Evolutionary conservation across 2,888 invertebrate genomes (phyloP), one percentile per base, ranked within the genome.

Genomic region (Encarsia formosa): DNA sequence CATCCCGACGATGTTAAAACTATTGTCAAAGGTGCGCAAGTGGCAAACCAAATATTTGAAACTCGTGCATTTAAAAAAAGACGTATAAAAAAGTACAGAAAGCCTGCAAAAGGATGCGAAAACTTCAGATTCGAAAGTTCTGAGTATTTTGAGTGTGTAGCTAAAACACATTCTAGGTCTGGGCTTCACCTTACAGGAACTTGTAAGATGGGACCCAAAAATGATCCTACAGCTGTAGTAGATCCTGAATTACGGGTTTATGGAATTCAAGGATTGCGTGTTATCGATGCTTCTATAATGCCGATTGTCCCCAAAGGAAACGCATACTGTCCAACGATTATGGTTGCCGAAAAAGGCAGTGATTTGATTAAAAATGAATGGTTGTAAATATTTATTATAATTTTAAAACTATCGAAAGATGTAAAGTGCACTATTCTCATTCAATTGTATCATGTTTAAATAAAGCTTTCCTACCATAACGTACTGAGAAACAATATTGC

Each of bases 91-190:
- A 16, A 19, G 4, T 5, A 5, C 5, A 37, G 18, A 19, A 19
- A 37, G 20, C 37, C 37, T 11, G 4, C 5, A 5, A 16, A 16
- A 13, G 37, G 8, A 5, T 37, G 37, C 19, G 13, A 19, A 20
- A 6, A 8, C 9, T 37, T 19, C 13, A 37, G 6, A 16, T 37
- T 37, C 65, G 79, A 79, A 50, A 81, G 82, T 2, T 83, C 87
- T 59, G 71, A 77, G 15, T 88, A 89, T 67, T 88, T 87, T 87
- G 78, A 79, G 47, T 90, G 89, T 65, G 82, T 83, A 39, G 78
- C 86, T 20, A 79, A 83, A 59, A 81, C 83, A 56, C 80, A 85
- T 26, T 83, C 85, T 5, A 82, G 84, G 47, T 86, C 85, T 39
- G 73, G 87, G 59, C 86, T 86, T 39, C 69, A 70, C 47, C 68